phyloP scores from a whole-genome alignment of 2,113 vertebrate genomes.

The Cyphomyrus discorhynchus region DNA sequence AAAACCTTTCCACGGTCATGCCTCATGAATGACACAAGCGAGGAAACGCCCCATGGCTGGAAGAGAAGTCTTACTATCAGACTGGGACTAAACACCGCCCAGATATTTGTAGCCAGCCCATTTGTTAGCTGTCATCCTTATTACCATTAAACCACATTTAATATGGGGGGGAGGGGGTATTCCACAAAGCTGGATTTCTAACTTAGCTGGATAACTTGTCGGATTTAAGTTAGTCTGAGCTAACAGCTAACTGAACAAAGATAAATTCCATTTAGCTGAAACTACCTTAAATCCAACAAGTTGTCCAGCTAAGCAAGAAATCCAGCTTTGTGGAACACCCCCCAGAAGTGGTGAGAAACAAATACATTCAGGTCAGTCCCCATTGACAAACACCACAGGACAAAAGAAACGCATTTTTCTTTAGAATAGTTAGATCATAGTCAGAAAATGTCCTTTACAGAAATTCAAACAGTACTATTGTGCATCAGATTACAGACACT shows the following conservation, averaged over 20 bases:
- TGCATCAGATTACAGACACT: neutral
- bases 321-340: neutral
- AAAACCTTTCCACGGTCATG: neutral
- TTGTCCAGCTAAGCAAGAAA: neutral
- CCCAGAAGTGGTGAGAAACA: neutral
- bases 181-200: neutral
- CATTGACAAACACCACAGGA: neutral
- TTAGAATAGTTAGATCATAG: neutral
- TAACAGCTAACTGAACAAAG: neutral
- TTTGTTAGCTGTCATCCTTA: neutral
- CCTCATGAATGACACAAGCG: neutral
- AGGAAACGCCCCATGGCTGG: neutral
- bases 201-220: neutral
- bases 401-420: neutral
- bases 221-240: neutral
- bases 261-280: neutral
- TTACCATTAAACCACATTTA: neutral
- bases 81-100: neutral
- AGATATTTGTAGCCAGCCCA: neutral
- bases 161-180: neutral
- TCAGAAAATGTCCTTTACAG: neutral
- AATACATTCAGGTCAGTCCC: neutral
- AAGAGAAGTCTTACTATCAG: neutral
- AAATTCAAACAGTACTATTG: neutral
- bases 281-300: neutral